Percentiles rank a stretch among this genome's conserved stretches.
phyloP scores from a whole-genome alignment of 2,888 invertebrate genomes.

The Meghimatium bilineatum region DNA sequence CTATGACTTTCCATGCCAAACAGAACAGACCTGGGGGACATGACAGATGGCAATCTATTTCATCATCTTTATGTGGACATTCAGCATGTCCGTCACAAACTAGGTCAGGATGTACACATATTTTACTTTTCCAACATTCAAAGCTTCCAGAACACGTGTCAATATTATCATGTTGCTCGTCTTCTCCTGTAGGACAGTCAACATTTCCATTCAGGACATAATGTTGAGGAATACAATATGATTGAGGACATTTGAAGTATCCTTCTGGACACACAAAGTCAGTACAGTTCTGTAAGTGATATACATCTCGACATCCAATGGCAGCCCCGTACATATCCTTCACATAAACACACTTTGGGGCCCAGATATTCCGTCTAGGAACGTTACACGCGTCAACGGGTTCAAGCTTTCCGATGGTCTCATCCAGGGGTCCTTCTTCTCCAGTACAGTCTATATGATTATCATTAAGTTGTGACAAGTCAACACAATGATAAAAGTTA shows the following conservation, averaged over 20 bases:
- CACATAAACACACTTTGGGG: neutral
- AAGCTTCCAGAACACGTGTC: constrained; percentile 17
- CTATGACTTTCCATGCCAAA: neutral
- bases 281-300: constrained; percentile 8
- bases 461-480: neutral
- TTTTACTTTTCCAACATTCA: constrained; percentile 7
- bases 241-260: neutral
- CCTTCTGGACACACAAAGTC: neutral
- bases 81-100: constrained; percentile 20
- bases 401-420: neutral
- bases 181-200: constrained; percentile 42
- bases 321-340: neutral
- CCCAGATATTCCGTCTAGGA: neutral
- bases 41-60: neutral
- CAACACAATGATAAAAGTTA: constrained; percentile 13
- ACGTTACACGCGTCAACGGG: neutral
- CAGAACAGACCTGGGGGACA: constrained; percentile 5
- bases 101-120: constrained; percentile 13
- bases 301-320: neutral
- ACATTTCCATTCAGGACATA: constrained; percentile 6
- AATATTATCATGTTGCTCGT: neutral
- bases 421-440: neutral
- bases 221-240: constrained; percentile 37
- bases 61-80: constrained; percentile 26
- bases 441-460: neutral